Conservation (phyloP, 1,140 invertebrate genomes). For the Babylonia areolata region DNA sequence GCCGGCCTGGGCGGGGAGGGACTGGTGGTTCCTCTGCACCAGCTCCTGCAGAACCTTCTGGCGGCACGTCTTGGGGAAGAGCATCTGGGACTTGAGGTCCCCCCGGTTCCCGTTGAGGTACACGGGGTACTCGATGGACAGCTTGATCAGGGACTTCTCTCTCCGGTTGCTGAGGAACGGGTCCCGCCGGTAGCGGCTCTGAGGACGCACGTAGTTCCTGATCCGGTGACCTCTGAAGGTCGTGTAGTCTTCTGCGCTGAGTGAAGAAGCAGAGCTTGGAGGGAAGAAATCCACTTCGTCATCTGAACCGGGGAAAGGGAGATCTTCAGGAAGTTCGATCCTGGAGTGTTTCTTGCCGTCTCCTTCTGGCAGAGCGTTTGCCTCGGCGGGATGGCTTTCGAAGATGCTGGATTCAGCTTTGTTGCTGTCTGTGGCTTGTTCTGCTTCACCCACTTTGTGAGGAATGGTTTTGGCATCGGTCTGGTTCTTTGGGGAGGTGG, state of each 20-base stretch:
- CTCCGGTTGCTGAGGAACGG: constrained; percentile 12
- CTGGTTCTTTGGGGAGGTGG: too few relatives aligned
- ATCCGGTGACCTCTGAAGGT: constrained; percentile 18
- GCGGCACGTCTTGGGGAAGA: constrained; percentile 21
- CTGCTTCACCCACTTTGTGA: not conserved
- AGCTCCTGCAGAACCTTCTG: constrained; percentile 22
- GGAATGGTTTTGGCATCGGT: not conserved
- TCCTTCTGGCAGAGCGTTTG: not conserved
- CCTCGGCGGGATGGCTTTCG: not conserved
- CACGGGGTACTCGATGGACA: constrained; percentile 26
- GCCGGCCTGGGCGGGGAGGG: not conserved
- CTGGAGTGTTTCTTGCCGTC: not conserved
- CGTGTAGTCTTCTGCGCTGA: constrained; percentile 3
- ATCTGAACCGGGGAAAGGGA: not conserved
- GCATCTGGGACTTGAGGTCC: not conserved
- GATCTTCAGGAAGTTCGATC: not conserved
- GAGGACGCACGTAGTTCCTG: constrained; percentile 31
- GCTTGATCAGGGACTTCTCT: not conserved
- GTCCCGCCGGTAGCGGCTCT: constrained; percentile 10
- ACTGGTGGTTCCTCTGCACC: constrained; percentile 19
- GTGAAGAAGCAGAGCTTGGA: not conserved
- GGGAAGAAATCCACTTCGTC: not conserved
- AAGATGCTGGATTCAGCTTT: not conserved
- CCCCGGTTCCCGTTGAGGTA: not conserved
- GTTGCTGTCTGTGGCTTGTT: not conserved